phyloP scores from a whole-genome alignment of 1,140 invertebrate genomes.

The Melipona quadrifasciata region DNA sequence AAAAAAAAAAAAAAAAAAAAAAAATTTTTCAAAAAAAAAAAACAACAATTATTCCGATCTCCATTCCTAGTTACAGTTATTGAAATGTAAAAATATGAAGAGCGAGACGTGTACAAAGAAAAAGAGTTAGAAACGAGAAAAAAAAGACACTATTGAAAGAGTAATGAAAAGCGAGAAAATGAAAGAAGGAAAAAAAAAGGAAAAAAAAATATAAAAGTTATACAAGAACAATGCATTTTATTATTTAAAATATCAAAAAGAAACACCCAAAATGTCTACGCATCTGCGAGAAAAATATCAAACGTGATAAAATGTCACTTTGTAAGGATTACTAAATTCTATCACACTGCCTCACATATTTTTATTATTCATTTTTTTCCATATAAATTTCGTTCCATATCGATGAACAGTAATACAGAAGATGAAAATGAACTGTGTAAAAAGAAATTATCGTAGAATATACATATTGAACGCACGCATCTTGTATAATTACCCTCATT shows the following conservation, averaged over 20 bases:
- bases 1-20: too few species aligned
- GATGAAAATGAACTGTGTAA: not conserved
- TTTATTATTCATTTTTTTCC: not conserved
- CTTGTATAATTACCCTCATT: not conserved
- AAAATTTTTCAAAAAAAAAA: too few species aligned
- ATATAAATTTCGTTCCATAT: not conserved
- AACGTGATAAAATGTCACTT: slow-evolving; percentile 1
- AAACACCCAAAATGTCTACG: slow-evolving; percentile 12
- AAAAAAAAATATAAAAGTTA: not conserved
- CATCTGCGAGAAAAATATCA: not conserved
- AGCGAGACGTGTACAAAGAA: not conserved
- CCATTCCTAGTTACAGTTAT: not conserved
- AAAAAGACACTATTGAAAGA: not conserved
- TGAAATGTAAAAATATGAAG: not conserved
- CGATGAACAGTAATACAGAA: not conserved
- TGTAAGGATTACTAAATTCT: not conserved
- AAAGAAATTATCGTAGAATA: not conserved
- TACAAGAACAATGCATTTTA: slow-evolving; percentile 25
- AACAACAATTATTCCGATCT: not conserved
- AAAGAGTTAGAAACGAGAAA: too few species aligned
- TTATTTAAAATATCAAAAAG: slow-evolving; percentile 42
- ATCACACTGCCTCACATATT: not conserved
- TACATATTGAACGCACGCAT: not conserved
- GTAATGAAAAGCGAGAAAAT: not conserved
- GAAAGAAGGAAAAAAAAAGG: not conserved